These are phyloP conservation scores for Sorex araneus DNA, from an alignment of 2,113 vertebrate genomes.

Conservation along the genomic window DNA sequence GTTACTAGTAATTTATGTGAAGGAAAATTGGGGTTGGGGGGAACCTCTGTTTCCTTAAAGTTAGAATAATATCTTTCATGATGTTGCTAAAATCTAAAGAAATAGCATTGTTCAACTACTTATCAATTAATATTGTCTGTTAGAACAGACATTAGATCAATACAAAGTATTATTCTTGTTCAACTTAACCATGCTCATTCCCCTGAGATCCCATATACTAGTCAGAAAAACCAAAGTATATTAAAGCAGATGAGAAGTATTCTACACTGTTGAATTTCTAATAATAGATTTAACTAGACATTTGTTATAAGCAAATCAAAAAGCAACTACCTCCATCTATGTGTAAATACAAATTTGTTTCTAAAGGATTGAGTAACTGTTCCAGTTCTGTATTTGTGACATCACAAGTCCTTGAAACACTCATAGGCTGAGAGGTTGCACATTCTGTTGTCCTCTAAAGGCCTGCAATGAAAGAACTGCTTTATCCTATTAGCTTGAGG, in stretches of 20 bases:
- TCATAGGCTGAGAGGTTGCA: neutral
- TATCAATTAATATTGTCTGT: neutral
- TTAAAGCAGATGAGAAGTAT: conserved; percentile 32
- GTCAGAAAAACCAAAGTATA: conserved; percentile 57
- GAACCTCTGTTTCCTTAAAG: conserved; percentile 31
- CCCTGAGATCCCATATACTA: conserved; percentile 19
- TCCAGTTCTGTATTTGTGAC: conserved; percentile 76
- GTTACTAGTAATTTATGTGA: conserved; percentile 40
- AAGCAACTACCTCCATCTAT: neutral
- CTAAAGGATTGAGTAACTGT: conserved; percentile 57
- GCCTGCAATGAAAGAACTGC: neutral
- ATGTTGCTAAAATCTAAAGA: conserved; percentile 12
- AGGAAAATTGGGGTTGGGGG: neutral
- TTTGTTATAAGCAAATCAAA: conserved; percentile 11
- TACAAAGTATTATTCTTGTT: neutral
- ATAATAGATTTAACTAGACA: conserved; percentile 40
- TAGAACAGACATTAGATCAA: conserved; percentile 12
- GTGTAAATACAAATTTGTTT: conserved; percentile 61
- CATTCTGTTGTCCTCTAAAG: conserved; percentile 46
- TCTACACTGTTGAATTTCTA: neutral
- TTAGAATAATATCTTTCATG: neutral
- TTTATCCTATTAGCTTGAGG: neutral
- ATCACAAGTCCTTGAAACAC: conserved; percentile 76
- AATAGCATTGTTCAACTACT: neutral
- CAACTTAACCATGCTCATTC: conserved; percentile 35